phyloP scores from a whole-genome alignment of 2,888 invertebrate species.

The Antheraea assamensis region DNA sequence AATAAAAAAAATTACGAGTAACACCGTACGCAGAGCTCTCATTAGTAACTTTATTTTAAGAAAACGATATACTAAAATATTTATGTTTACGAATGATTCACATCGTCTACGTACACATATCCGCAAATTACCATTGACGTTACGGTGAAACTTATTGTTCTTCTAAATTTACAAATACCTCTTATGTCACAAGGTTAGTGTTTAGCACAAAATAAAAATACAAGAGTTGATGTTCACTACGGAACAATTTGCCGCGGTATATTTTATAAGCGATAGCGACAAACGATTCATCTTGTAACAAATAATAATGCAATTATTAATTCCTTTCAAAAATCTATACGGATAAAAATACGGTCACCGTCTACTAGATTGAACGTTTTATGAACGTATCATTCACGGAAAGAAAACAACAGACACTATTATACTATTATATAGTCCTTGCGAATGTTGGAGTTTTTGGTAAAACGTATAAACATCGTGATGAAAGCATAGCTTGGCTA shows the following conservation, averaged over 20 bases:
- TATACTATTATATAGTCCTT: too few relatives aligned
- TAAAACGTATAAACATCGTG: too few relatives aligned
- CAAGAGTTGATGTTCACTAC: conserved; percentile 32
- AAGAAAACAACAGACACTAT: too few relatives aligned
- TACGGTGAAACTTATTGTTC: conserved; percentile 44
- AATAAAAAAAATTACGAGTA: not conserved
- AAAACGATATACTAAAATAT: not conserved
- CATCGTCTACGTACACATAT: conserved; percentile 36
- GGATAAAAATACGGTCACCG: too few relatives aligned
- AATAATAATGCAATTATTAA: not conserved
- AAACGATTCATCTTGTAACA: conserved; percentile 21
- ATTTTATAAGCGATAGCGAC: conserved; percentile 30
- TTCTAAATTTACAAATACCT: conserved; percentile 32
- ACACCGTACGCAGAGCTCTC: not conserved
- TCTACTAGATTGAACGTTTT: too few relatives aligned
- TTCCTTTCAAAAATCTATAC: too few relatives aligned
- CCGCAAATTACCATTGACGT: conserved; percentile 36
- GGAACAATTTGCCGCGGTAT: conserved; percentile 32
- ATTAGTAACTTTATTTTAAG: not conserved
- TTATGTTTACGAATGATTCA: conserved; percentile 16
- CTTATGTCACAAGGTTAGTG: conserved; percentile 35
- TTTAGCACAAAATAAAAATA: conserved; percentile 35
- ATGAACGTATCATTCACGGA: too few relatives aligned
- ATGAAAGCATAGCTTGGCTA: too few relatives aligned
- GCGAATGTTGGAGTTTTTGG: too few relatives aligned